Base-by-base conservation (phyloP, 2,888 invertebrate species). In the Augochlorella aurata region DNA sequence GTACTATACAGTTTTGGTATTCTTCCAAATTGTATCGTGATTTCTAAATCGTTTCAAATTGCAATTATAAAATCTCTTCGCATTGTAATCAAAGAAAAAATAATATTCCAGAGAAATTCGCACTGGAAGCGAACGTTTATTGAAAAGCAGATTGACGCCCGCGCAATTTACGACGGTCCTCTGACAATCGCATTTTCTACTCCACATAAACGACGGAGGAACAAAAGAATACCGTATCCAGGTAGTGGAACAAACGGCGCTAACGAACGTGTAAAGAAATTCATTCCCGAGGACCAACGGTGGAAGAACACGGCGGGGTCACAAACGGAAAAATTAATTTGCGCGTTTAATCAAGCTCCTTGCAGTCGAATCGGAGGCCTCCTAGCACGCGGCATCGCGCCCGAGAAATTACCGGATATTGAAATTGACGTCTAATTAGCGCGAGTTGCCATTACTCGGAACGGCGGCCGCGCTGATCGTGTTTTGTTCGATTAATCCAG, bases 381-480 rank as follows among this genome's bases (percentile, higher is more conserved):
- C 38, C 29, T n/a, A 18, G 5, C 0, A n/a, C 38, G 63, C 1
- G 9, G 50, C 10, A 9, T 4, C 63, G 9, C 44, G 16, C 29
- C n/a, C 29, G 7, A 38, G 63, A 63, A 63, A 73, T 65, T 63
- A 52, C 50, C 29, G 50, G 16, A 66, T 24, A 74, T 74, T 65
- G 63, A 74, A 65, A 65, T 67, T 74, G 67, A 73, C 67, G 49
- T 73, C 74, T 74, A 77, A 77, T 77, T 77, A 77, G 52, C 38
- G 9, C 54, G 77, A n/a, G 72, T 58, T 67, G 66, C 49, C 49
- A 44, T 77, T 73, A 58, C 66, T 47, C 54, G 16, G 2, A 21
- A 5, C 45, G 12, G 12, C 12, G 10, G 45, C 50, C 45, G n/a
- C 52, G 47, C 29, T 52, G 71, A 71, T 70, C 38, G 54, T 58